Conservation (phyloP, 2,797 vertebrate species). For the Myiotriccus ornatus region DNA sequence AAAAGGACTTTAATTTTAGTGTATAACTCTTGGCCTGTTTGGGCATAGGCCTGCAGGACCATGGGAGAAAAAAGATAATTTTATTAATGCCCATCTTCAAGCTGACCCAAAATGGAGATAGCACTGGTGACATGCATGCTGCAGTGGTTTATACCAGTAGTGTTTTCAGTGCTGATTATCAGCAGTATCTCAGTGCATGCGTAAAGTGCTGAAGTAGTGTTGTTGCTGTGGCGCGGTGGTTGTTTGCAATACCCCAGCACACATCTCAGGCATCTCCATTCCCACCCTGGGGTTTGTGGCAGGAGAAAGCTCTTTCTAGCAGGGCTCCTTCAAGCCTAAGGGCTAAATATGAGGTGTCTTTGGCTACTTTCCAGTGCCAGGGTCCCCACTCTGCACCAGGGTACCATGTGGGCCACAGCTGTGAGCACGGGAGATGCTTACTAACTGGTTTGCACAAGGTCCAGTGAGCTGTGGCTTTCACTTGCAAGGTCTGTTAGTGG, state of each 20-base stretch:
- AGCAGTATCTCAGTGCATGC: background rate
- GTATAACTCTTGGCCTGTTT: background rate
- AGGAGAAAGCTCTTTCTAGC: background rate
- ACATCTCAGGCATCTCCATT: background rate
- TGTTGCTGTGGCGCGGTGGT: background rate
- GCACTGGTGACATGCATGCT: background rate
- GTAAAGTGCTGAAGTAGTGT: background rate
- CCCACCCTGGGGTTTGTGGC: accelerated
- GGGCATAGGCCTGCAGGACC: background rate
- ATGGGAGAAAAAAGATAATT: background rate
- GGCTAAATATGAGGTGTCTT: background rate
- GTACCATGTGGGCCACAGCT: accelerated
- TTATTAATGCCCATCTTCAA: background rate
- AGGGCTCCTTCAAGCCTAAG: background rate
- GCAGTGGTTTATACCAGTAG: background rate
- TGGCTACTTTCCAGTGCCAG: background rate
- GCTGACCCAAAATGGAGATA: background rate
- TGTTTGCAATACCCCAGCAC: background rate
- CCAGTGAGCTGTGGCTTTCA: background rate
- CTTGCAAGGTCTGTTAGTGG: background rate
- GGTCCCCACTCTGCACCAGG: background rate
- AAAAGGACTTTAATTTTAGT: background rate
- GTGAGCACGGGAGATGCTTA: background rate
- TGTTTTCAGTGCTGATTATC: background rate
- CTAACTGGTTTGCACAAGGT: background rate